These are phyloP conservation scores for Epinotia bilunana DNA, from an alignment of 2,888 invertebrate species.

Conservation along the genomic window DNA sequence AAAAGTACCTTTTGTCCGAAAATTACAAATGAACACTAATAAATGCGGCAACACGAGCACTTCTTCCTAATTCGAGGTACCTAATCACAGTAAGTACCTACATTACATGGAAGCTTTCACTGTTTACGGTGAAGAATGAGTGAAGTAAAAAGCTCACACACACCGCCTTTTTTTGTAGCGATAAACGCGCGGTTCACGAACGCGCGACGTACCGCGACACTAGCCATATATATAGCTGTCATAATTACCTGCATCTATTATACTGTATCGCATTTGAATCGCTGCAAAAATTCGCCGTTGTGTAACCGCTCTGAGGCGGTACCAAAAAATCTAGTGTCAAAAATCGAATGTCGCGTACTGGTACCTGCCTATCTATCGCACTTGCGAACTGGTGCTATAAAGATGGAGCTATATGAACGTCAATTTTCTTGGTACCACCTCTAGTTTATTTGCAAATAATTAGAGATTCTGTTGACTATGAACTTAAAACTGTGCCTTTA, in stretches of 20 bases:
- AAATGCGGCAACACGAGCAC: conserved; percentile 17
- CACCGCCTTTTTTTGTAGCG: too few relatives aligned
- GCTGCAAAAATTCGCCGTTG: too few relatives aligned
- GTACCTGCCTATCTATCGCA: neutral
- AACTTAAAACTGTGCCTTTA: conserved; percentile 42
- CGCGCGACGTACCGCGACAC: too few relatives aligned
- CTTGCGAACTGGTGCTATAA: neutral
- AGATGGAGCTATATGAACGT: neutral
- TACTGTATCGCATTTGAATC: too few relatives aligned
- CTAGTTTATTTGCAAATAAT: neutral
- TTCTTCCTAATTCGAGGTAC: neutral
- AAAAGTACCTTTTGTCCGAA: neutral
- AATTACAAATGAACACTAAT: conserved; percentile 8
- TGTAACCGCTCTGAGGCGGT: neutral
- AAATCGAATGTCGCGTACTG: neutral
- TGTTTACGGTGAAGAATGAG: neutral
- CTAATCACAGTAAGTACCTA: neutral
- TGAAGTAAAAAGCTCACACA: neutral
- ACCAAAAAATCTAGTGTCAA: neutral
- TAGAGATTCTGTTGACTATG: conserved; percentile 2
- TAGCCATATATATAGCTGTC: too few relatives aligned
- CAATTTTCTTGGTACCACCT: neutral
- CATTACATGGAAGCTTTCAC: neutral
- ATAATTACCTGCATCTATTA: too few relatives aligned
- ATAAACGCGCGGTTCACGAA: too few relatives aligned